Percentiles rank a stretch among this genome's conserved stretches.
Conservation (phyloP, 2,888 invertebrate genomes). For the Phrixothrix hirtus region DNA sequence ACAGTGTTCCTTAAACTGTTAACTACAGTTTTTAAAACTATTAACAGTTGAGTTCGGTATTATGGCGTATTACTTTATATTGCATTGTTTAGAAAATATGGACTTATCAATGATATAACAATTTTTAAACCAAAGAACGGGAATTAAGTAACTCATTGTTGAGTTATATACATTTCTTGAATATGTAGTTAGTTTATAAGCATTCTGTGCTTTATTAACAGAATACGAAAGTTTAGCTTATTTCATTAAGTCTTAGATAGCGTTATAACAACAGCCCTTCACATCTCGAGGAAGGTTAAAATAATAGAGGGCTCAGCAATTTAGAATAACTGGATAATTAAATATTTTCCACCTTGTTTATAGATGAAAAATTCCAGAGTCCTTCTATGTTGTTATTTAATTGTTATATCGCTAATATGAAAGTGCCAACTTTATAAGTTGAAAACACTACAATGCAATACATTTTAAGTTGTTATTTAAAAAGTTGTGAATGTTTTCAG, state of each 20-base stretch:
- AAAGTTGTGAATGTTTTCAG: too few species aligned
- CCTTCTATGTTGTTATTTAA: too few species aligned
- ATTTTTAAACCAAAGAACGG: conserved; percentile 32
- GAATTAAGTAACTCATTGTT: conserved; percentile 18
- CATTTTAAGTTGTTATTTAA: conserved; percentile 21
- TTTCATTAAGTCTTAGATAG: too few species aligned
- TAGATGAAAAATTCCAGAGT: too few species aligned
- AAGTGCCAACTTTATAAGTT: conserved; percentile 26
- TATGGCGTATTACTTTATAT: conserved; percentile 18
- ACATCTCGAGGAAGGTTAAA: too few species aligned
- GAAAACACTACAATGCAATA: conserved; percentile 14
- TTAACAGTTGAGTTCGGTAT: conserved; percentile 24
- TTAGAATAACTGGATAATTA: too few species aligned
- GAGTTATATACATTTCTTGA: conserved; percentile 18
- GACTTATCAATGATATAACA: conserved; percentile 20
- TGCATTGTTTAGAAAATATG: conserved; percentile 23
- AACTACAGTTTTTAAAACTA: conserved; percentile 25
- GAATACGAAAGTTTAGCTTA: conserved; percentile 11
- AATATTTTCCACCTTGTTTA: too few species aligned
- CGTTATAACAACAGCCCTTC: too few species aligned
- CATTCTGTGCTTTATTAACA: conserved; percentile 12
- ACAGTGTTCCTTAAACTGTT: conserved; percentile 37
- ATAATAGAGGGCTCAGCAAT: too few species aligned
- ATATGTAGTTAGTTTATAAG: conserved; percentile 18
- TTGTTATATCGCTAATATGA: conserved; percentile 15